A percentile compares a stretch with the other conserved stretches of the same genome.
phyloP scores from a whole-genome alignment of 2,797 vertebrate species.

The Paguma larvata region DNA sequence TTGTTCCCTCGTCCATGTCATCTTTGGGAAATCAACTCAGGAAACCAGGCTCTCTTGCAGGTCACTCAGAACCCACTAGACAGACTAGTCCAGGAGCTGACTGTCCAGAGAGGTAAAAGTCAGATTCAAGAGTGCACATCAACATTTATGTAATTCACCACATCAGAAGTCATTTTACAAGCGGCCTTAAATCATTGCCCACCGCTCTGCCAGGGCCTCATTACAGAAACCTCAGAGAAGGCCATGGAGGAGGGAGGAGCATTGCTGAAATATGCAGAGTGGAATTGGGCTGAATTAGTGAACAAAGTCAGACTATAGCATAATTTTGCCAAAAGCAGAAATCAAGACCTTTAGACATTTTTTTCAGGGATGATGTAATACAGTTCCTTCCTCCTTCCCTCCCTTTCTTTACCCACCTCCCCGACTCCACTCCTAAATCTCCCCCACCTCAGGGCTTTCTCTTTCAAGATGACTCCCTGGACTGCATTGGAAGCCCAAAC shows the following conservation, averaged over 20 bases:
- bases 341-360: background rate
- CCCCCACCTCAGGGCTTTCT: background rate
- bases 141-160: background rate
- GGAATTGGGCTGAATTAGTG: background rate
- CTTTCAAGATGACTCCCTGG: background rate
- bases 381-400: accelerated
- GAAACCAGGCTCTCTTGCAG: background rate
- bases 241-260: accelerated
- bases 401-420: accelerated
- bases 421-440: too few relatives aligned
- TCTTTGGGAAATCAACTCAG: background rate
- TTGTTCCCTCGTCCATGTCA: background rate
- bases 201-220: background rate
- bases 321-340: slow-evolving; percentile 38
- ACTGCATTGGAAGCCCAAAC: background rate
- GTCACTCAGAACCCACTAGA: slow-evolving; percentile 37
- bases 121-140: background rate
- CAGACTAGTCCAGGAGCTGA: background rate
- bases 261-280: background rate
- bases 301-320: background rate
- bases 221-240: background rate
- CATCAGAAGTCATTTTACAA: background rate
- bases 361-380: background rate
- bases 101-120: background rate
- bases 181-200: background rate